Base-by-base conservation (phyloP, 2,888 invertebrate species). In the Poecilobothrus nobilitatus region DNA sequence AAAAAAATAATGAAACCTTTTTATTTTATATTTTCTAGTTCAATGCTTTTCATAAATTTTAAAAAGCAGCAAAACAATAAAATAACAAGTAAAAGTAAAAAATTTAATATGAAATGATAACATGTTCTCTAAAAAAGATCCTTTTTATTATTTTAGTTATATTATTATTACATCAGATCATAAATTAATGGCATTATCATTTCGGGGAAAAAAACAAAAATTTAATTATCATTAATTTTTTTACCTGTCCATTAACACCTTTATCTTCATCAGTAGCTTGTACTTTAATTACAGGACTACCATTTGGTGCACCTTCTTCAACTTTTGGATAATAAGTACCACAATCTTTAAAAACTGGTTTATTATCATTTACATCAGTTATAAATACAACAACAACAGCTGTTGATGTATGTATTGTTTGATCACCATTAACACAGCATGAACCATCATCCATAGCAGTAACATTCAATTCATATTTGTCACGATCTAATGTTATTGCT, bases 381-480 rank as follows among this genome's bases (percentile, higher is more conserved):
- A 97, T 95, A 80, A 96, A 96, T 0, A 97, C 96, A 0, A 96
- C 94, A 0, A 97, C 95, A 1, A 95, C 94, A 9, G 96, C 96
- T 0, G 95, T 95, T 66, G 94, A 95, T 0, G 95, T 95, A 78
- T 96, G 95, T 74, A 94, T 92, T 0, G 91, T 92, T 2, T 88
- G 86, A 74, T 91, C 92, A 4, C 94, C 94, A 73, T 94, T 92
- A 18, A 90, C 91, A 79, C 98, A 99, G 79, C 98, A 99, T 1
- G 94, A 92, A 0, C 98, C 98, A 79, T 99, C 98, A 79, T 99
- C 99, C 84, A 94, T 89, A 2, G 98, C 98, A 0, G 97, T 96
- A 10, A 99, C 96, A 79, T 97, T 98, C 70, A 99, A 82, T 79
- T 95, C 95, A 79, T 97, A 97, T 80, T 96, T 96, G 79, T 96